Conservation (phyloP, 2,113 vertebrate genomes). For the Xyliphius kryptos region DNA sequence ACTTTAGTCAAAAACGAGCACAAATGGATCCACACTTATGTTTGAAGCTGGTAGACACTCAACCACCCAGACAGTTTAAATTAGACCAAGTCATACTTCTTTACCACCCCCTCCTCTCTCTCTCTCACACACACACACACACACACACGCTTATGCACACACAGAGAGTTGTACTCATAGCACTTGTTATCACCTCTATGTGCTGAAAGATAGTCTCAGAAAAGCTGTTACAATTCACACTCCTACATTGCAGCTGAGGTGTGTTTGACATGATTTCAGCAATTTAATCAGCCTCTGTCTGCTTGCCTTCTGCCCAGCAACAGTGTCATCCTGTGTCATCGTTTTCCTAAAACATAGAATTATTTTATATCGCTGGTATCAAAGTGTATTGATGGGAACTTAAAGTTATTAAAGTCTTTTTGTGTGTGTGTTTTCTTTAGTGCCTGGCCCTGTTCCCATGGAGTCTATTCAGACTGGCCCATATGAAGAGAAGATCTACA, state of each 20-base stretch:
- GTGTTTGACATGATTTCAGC: slow-evolving; percentile 37
- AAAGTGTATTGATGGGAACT: too few species aligned
- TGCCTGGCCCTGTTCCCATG: slow-evolving; percentile 83
- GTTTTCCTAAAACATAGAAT: neutral
- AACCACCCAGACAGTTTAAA: neutral
- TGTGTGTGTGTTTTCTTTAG: slow-evolving; percentile 53
- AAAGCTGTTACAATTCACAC: slow-evolving; percentile 43
- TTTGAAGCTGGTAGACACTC: neutral
- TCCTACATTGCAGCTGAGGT: slow-evolving; percentile 28
- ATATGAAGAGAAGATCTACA: slow-evolving; percentile 96
- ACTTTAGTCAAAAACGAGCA: neutral
- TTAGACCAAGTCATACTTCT: neutral
- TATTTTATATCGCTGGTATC: neutral
- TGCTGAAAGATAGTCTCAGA: slow-evolving; percentile 25
- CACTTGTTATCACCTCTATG: slow-evolving; percentile 36
- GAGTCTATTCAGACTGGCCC: slow-evolving; percentile 93
- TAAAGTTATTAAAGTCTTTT: neutral
- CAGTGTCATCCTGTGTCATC: slow-evolving; percentile 24
- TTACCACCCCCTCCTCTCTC: neutral
- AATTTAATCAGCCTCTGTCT: slow-evolving; percentile 24
- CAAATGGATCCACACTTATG: neutral
- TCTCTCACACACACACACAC: neutral
- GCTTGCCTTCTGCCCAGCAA: slow-evolving; percentile 36
- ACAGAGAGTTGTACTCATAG: slow-evolving; percentile 23
- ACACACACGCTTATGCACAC: slow-evolving; percentile 5